Evolutionary conservation across 2,888 invertebrate species (phyloP).

Genomic region (Teleiodes luculella): DNA sequence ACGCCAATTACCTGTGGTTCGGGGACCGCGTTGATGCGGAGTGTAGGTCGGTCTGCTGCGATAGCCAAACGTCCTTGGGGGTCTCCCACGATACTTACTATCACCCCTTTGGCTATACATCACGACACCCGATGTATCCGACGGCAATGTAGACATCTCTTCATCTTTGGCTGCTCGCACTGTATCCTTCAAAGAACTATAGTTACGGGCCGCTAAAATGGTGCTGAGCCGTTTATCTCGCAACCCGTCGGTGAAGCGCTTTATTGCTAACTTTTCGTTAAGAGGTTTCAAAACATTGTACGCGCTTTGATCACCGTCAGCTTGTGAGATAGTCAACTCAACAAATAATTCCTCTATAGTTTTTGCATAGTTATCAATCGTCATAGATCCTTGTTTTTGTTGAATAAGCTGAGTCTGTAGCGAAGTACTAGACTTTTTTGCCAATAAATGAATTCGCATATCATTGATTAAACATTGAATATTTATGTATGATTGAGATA

Average conservation of each 20-base stretch:
- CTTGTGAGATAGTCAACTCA: no score
- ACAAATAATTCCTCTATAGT: background rate
- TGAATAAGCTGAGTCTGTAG: constrained; percentile 9
- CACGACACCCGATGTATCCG: background rate
- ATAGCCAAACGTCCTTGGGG: background rate
- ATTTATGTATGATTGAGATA: background rate
- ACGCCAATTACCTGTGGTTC: background rate
- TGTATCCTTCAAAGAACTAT: constrained; percentile 8
- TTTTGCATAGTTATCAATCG: background rate
- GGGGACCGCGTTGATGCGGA: background rate
- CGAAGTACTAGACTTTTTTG: constrained; percentile 11
- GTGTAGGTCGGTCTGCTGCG: background rate
- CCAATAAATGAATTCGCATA: constrained; percentile 13
- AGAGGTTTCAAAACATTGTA: constrained; percentile 11
- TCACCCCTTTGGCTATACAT: background rate
- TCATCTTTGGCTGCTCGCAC: constrained; percentile 7
- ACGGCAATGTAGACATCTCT: background rate
- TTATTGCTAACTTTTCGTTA: constrained; percentile 14
- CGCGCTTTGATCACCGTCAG: background rate
- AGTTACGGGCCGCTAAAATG: constrained; percentile 14
- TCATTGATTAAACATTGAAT: background rate
- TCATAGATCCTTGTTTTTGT: background rate
- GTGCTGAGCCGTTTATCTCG: constrained; percentile 8
- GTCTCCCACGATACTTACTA: background rate
- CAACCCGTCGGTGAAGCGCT: constrained; percentile 8